These are phyloP conservation scores for Amitus sp. DNA, from an alignment of 2,888 invertebrate species.

Conservation along the genomic window DNA sequence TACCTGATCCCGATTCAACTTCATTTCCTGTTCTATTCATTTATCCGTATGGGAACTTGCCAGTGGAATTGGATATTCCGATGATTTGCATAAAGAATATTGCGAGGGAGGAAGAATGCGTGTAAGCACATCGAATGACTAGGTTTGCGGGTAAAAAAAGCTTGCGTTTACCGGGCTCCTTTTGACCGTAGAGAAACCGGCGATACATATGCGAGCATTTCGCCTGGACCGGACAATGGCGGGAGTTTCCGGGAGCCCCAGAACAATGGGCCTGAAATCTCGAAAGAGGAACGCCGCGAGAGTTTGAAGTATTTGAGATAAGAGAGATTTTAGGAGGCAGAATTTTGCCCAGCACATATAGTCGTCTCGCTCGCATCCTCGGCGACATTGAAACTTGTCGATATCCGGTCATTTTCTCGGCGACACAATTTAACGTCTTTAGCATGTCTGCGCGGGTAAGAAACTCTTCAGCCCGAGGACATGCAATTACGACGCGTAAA, in stretches of 20 bases:
- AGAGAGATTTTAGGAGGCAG: slow-evolving; percentile 25
- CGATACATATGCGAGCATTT: slow-evolving; percentile 21
- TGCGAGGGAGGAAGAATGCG: background rate
- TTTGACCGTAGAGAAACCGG: slow-evolving; percentile 16
- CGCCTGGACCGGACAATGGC: slow-evolving; percentile 35
- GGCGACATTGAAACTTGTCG: background rate
- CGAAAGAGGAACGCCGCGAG: slow-evolving; percentile 33
- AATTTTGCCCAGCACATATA: slow-evolving; percentile 7
- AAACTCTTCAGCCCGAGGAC: slow-evolving; percentile 17
- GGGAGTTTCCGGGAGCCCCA: slow-evolving; percentile 35
- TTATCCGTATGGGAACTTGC: background rate
- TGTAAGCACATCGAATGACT: slow-evolving; percentile 3
- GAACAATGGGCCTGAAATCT: slow-evolving; percentile 33
- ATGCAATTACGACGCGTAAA: slow-evolving; percentile 17
- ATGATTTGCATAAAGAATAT: background rate
- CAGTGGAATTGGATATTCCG: background rate
- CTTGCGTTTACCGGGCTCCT: slow-evolving; percentile 14
- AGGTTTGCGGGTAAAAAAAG: slow-evolving; percentile 11
- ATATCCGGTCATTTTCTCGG: background rate
- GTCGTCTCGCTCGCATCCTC: background rate
- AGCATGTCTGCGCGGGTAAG: slow-evolving; percentile 12
- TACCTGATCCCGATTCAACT: too few relatives aligned
- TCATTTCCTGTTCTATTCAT: background rate
- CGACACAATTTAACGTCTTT: slow-evolving; percentile 4
- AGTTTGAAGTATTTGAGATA: slow-evolving; percentile 30